Conservation (phyloP, 2,113 vertebrate species). For the Arenaria interpres region DNA sequence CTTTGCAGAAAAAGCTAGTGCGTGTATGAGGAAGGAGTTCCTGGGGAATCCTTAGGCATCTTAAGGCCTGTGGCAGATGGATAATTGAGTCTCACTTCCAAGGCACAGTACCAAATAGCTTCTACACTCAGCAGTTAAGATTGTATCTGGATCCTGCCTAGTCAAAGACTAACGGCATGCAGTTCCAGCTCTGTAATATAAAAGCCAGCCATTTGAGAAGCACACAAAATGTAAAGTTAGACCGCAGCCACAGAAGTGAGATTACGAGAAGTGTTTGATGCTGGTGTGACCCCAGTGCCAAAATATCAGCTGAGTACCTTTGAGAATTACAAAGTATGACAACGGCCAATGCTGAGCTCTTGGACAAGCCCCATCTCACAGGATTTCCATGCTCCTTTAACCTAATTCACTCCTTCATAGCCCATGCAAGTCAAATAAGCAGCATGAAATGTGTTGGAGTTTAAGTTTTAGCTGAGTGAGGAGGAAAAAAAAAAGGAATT, state of each 20-base stretch:
- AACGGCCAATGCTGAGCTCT: not conserved
- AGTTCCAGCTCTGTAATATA: not conserved
- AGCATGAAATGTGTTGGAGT: not conserved
- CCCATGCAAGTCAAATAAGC: not conserved
- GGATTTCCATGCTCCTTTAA: not conserved
- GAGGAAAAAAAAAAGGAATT: not conserved
- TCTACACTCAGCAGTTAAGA: not conserved
- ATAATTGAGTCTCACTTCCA: not conserved
- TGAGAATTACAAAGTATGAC: not conserved
- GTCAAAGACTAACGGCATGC: not conserved
- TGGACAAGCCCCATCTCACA: not conserved
- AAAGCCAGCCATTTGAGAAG: not conserved
- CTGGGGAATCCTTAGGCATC: not conserved
- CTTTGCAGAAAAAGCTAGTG: not conserved
- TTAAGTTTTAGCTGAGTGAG: not conserved
- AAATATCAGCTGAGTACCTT: not conserved
- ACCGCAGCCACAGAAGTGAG: not conserved
- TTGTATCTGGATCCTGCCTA: not conserved
- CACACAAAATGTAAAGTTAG: not conserved
- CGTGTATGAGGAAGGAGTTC: not conserved
- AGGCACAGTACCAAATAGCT: not conserved
- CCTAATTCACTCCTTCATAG: not conserved
- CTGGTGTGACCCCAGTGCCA: not conserved
- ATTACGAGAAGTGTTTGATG: fast-evolving
- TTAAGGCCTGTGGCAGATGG: not conserved